Conservation (phyloP, 2,113 vertebrate species). For the Terrapene triunguis region DNA sequence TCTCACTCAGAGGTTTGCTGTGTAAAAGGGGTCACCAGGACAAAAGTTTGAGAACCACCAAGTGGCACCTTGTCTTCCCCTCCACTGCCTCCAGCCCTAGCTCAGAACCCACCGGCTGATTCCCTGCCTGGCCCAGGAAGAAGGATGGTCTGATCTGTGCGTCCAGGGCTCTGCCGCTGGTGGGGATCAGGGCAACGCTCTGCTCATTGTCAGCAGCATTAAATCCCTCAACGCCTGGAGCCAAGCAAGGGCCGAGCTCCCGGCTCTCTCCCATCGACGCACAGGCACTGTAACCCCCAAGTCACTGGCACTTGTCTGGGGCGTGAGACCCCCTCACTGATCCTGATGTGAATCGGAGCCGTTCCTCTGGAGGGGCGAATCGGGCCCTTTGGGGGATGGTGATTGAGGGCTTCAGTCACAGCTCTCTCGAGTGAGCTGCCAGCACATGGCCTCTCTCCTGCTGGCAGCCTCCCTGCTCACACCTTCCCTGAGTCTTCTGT, state of each 20-base stretch:
- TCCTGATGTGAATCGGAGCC: not conserved
- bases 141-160: too few relatives aligned
- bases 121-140: not conserved
- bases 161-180: not conserved
- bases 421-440: not conserved
- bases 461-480: not conserved
- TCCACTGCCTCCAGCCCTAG: not conserved
- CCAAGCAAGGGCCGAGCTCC: too few relatives aligned
- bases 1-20: too few relatives aligned
- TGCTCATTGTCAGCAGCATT: not conserved
- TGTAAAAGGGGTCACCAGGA: too few relatives aligned
- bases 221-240: too few relatives aligned
- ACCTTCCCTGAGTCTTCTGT: too few relatives aligned
- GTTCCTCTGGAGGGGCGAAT: not conserved
- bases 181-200: not conserved
- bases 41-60: not conserved
- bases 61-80: not conserved
- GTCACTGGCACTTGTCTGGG: not conserved
- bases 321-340: too few relatives aligned
- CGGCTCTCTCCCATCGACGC: too few relatives aligned
- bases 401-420: not conserved
- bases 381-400: not conserved
- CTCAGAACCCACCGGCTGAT: not conserved
- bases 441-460: not conserved
- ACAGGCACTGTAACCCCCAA: too few relatives aligned